Percentiles rank a stretch among this genome's conserved stretches.
Conservation (phyloP, 2,113 vertebrate genomes). For the Acrocephalus arundinaceus region DNA sequence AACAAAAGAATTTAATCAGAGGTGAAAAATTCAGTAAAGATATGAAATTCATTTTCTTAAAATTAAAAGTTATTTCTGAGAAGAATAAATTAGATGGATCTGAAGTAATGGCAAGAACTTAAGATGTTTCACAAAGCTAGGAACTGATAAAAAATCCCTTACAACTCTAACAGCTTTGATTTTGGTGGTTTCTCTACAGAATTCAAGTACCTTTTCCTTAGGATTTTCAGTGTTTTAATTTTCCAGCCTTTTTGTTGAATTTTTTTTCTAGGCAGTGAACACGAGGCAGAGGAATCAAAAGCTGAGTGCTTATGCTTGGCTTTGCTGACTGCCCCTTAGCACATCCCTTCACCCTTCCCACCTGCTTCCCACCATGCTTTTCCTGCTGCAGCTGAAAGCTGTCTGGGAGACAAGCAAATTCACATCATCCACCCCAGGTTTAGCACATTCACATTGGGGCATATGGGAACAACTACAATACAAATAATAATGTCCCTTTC, state of each 20-base stretch:
- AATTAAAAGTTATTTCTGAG: neutral
- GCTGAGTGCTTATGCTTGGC: neutral
- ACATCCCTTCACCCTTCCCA: neutral
- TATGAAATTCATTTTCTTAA: neutral
- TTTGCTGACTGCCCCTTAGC: neutral
- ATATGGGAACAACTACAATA: neutral
- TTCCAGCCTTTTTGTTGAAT: neutral
- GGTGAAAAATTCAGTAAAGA: neutral
- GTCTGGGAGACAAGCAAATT: neutral
- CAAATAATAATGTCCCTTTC: neutral
- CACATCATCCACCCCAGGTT: neutral
- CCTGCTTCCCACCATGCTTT: neutral
- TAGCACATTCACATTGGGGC: accelerated
- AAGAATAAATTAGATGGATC: neutral
- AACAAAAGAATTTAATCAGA: neutral
- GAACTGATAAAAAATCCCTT: neutral
- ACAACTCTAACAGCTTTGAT: neutral
- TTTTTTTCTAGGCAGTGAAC: neutral
- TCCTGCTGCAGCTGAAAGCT: neutral
- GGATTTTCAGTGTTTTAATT: neutral
- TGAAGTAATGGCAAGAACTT: neutral
- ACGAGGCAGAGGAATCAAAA: neutral
- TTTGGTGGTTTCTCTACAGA: neutral
- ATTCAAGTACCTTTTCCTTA: neutral
- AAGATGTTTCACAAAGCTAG: neutral